Percentiles rank a stretch among this genome's conserved stretches.
Conservation (phyloP, 1,140 invertebrate species). For the Gerris buenoi region DNA sequence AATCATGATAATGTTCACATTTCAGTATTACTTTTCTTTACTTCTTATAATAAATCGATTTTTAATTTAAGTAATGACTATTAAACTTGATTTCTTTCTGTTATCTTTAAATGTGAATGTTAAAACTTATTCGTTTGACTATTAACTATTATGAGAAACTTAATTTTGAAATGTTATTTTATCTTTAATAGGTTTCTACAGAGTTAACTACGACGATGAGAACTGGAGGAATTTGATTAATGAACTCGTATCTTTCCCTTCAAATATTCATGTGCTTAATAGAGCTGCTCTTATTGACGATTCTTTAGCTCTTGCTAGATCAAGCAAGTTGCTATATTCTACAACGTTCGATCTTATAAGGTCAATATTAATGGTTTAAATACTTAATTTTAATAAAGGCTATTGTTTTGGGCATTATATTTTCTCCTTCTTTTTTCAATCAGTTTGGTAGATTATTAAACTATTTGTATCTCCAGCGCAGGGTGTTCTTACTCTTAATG, state of each 20-base stretch:
- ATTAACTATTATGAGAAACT: too few relatives aligned
- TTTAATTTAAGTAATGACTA: too few relatives aligned
- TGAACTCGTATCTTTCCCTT: slow-evolving; percentile 33
- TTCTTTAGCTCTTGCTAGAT: slow-evolving; percentile 55
- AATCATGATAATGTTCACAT: too few relatives aligned
- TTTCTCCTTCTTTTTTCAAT: too few relatives aligned
- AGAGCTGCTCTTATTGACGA: slow-evolving; percentile 70
- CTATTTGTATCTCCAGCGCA: too few relatives aligned
- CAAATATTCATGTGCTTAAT: slow-evolving; percentile 38
- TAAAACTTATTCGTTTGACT: too few relatives aligned
- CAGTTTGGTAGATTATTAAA: slow-evolving; percentile 29
- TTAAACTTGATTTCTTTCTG: too few relatives aligned
- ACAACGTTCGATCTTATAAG: slow-evolving; percentile 5
- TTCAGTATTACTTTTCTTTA: too few relatives aligned
- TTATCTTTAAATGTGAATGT: too few relatives aligned
- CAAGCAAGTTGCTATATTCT: slow-evolving; percentile 18
- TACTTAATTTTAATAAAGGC: not conserved
- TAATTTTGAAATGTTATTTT: too few relatives aligned
- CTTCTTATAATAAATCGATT: too few relatives aligned
- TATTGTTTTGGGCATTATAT: not conserved
- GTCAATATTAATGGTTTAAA: slow-evolving; percentile 1
- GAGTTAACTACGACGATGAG: slow-evolving; percentile 53
- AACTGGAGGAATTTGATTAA: slow-evolving; percentile 48
- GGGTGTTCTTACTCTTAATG: too few relatives aligned
- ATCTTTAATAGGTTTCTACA: slow-evolving; percentile 40